Percentiles rank a stretch among this genome's conserved stretches.
phyloP scores from a whole-genome alignment of 1,140 invertebrate species.

The Drosophila repletoides region DNA sequence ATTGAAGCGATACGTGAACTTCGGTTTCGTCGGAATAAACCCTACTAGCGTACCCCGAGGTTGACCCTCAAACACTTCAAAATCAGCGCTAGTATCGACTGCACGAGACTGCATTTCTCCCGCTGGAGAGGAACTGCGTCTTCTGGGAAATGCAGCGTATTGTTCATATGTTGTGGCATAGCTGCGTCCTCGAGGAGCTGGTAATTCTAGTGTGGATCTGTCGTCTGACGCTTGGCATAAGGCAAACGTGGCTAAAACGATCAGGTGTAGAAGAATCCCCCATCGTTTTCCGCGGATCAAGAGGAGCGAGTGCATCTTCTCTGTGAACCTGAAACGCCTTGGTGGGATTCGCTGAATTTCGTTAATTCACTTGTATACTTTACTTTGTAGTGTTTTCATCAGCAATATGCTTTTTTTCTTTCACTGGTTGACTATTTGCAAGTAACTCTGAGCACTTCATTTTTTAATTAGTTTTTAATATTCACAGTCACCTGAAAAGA shows the following conservation, averaged over 20 bases:
- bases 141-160: conserved; percentile 69
- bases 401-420: conserved; percentile 24
- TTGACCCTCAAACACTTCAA: conserved; percentile 92
- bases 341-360: conserved; percentile 6
- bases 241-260: conserved; percentile 20
- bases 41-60: conserved; percentile 92
- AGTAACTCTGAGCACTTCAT: conserved; percentile 36
- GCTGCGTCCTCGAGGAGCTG: conserved; percentile 58
- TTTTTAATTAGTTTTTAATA: conserved; percentile 11
- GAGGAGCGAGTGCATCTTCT: conserved; percentile 39
- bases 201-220: conserved; percentile 26
- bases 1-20: conserved; percentile 95
- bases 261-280: conserved; percentile 38
- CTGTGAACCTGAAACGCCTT: conserved; percentile 21
- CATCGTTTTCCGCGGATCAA: conserved; percentile 4
- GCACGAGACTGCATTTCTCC: conserved; percentile 92
- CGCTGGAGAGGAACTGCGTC: conserved; percentile 67
- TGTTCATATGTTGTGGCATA: conserved; percentile 73
- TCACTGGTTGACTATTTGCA: conserved; percentile 17
- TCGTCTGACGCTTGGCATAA: conserved; percentile 16
- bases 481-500: conserved; percentile 26
- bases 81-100: conserved; percentile 92
- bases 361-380: conserved; percentile 20
- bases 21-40: conserved; percentile 91
- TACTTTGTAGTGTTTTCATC: conserved; percentile 36